Base-by-base conservation (phyloP, 2,113 vertebrate species). In the Zootoca vivipara region DNA sequence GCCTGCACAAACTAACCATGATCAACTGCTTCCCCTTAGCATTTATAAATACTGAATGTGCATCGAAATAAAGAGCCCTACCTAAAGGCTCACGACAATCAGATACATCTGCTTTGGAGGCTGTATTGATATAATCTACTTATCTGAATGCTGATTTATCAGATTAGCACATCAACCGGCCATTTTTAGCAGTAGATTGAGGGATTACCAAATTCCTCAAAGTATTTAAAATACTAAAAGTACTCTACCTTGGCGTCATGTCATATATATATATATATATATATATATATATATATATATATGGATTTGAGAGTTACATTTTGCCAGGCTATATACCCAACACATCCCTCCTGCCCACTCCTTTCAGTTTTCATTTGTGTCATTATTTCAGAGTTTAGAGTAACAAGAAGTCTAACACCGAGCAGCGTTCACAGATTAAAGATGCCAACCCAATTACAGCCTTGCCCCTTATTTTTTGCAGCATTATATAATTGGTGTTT, bases 401-500 rank as follows among this genome's bases (percentile, higher is more conserved):
- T 87, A 92, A 64, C 81, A 91, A 88, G 93, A 94, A 94, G 64
- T 72, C 88, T 78, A 62, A 83, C 30, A 81, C 10, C 3, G 24
- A 94, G 42, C 56, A 88, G 0, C 26, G 88, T 38, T n/a, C 10
- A 58, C 83, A 85, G 56, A 35, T 93, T 73, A 81, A 15, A 95
- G 82, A 70, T 86, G 81, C 87, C 72, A 91, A 12, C 83, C 72
- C 18, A 94, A 92, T 95, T 95, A 93, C 93, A 94, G 96, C 90
- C 92, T 94, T 87, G 91, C 58, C 85, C 83, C 87, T 88, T 95
- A 95, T 4, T 64, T 93, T 96, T 96, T 95, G 92, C 77, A 95
- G 93, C 35, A 95, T 92, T 96, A 90, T 89, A 94, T 92, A 96
- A 96, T 92, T 90, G 82, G 94, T 96, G 94, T 96, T 97, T 96